Base-by-base conservation (phyloP, 2,797 vertebrate species). In the Selene dorsalis region DNA sequence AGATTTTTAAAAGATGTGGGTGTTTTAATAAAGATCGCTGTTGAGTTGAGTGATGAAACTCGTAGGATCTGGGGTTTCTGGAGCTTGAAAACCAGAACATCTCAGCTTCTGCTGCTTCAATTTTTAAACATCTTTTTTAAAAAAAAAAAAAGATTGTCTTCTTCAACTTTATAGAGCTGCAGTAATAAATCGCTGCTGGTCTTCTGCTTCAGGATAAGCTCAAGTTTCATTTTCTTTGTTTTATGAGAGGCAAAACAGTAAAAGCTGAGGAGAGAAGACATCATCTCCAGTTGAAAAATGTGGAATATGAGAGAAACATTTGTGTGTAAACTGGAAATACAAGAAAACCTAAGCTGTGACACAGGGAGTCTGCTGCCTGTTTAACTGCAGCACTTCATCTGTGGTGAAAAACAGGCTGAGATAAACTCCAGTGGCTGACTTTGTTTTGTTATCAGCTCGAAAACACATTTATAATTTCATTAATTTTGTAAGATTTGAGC, bases 341-440 rank as follows among this genome's bases (percentile, higher is more conserved):
- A 45, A 50, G 17, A 20, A 68, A 45, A 50, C 30, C 53, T 58
- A 18, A 71, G 26, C 52, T 52, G 22, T 71, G 47, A 16, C 38
- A 35, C 39, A 24, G 43, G 11, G 9, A 4, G 20, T 32, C 38
- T 57, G 75, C 6, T 41, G 22, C 59, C 17, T 0, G 41, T 77
- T 69, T 6, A 12, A 9, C 47, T 14, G 45, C 73, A 35, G 32
- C 69, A 53, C 62, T 28, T 60, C 12, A 26, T 35, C 6, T 39
- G 41, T 30, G 41, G 32, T 57, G 17, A 10, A 50, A 10, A 50
- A 50, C 47, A 22, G 8, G 20, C 47, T 50, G 47, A 50, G n/a
- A n/a, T 50, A 50, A n/a, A 50, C 18, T 43, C 41, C 41, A 43
- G 13, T 4, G 41, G 5, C 14, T 14, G 14, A 16, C n/a, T 59